Evolutionary conservation across 2,113 vertebrate species (phyloP), one percentile per base, ranked within the genome.

Genomic region (Ardeotis arabs): DNA sequence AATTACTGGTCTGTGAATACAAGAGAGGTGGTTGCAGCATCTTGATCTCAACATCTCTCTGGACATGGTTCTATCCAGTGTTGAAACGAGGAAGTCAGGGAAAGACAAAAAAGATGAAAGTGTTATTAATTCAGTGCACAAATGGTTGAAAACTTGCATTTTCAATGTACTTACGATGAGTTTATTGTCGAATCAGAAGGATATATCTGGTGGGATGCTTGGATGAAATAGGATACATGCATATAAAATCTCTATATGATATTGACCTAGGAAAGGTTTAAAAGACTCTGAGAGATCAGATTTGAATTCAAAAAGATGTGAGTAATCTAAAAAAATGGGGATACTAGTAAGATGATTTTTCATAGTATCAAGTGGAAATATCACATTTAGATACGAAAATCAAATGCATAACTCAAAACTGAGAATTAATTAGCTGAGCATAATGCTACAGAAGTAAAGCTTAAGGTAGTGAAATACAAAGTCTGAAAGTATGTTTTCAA

Each of bases 11-110:
- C 47, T 75, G 19, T 84, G 47, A 64, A 50, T 89, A 85, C 17
- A 16, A n/a, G 37, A 25, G 12, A 13, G 5, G 4, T 37, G 25
- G 33, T 28, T 75, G 24, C 35, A 67, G 8, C 10, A 24, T n/a
- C 45, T 33, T 66, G 18, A 66, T 47, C 28, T 24, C 18, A 78
- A 6, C n/a, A 77, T 6, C 15, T 29, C 18, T 64, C 27, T 74
- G 39, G 55, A 29, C 28, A 13, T 6, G 10, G 5, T 44, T 82
- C 59, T 21, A 22, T 3, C 12, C 39, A 55, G 28, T 0, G 0
- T 2, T 83, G n/a, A n/a, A 39, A 22, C 41, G 6, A 7, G 10
- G 10, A 78, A 64, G 28, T 37, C 23, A 55, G 55, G 14, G 37
- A 50, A 85, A 82, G 50, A 25, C 6, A 53, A 37, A n/a, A 78